These are phyloP conservation scores for Proisotoma minuta DNA, from an alignment of 2,888 invertebrate species.

Conservation along the genomic window DNA sequence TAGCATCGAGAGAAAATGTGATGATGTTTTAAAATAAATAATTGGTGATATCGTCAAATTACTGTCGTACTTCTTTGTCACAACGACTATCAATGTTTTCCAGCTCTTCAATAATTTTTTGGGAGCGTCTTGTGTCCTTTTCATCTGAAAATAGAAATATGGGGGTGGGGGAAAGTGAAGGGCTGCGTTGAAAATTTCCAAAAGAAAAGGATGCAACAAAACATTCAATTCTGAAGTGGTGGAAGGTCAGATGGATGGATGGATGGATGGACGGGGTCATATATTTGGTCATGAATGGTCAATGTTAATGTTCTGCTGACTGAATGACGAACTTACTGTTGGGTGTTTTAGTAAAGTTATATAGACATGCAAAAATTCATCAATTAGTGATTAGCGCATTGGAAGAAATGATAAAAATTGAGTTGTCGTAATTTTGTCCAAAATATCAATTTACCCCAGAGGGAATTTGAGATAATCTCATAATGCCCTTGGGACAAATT, in stretches of 20 bases:
- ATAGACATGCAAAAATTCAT: too few relatives aligned
- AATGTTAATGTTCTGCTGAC: too few relatives aligned
- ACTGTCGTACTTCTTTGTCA: constrained; percentile 49
- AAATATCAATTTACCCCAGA: too few relatives aligned
- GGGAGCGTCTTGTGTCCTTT: constrained; percentile 83
- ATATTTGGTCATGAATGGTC: constrained; percentile 9
- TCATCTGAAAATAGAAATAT: constrained; percentile 66
- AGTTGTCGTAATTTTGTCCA: too few relatives aligned
- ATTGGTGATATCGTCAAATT: constrained; percentile 25
- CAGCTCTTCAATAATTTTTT: constrained; percentile 52
- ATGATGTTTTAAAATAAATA: not conserved
- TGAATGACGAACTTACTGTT: too few relatives aligned
- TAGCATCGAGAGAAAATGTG: constrained; percentile 52
- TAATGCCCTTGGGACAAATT: too few relatives aligned
- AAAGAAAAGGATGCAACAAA: not conserved
- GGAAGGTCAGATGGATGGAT: constrained; percentile 14
- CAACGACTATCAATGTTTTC: constrained; percentile 52
- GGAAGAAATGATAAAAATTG: too few relatives aligned
- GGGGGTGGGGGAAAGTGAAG: not conserved
- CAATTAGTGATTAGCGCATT: too few relatives aligned
- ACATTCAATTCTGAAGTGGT: not conserved
- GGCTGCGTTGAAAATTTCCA: not conserved
- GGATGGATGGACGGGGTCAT: not conserved
- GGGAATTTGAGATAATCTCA: too few relatives aligned
- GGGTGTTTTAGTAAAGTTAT: too few relatives aligned